A percentile compares a stretch with the other conserved stretches of the same genome.
These are phyloP conservation scores for Ramphastos sulfuratus DNA, from an alignment of 2,113 vertebrate genomes.

Conservation along the genomic window DNA sequence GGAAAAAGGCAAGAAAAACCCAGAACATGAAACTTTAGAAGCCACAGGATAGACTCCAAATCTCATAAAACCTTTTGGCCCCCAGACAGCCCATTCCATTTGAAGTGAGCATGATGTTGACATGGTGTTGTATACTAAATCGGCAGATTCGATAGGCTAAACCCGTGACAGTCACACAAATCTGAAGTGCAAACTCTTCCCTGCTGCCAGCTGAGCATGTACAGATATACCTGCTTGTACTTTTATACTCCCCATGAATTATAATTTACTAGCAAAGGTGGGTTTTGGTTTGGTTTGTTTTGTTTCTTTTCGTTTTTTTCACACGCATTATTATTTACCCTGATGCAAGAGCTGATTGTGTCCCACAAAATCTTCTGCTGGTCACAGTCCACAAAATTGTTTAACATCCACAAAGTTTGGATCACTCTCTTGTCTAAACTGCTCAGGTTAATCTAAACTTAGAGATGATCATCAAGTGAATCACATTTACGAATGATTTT, in stretches of 20 bases:
- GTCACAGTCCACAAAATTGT: neutral
- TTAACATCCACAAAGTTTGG: neutral
- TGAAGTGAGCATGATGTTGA: too few relatives aligned
- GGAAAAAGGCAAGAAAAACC: too few relatives aligned
- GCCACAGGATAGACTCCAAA: too few relatives aligned
- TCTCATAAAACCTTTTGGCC: too few relatives aligned
- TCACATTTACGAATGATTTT: neutral
- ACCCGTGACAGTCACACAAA: neutral
- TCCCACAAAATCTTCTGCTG: neutral
- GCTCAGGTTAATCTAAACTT: neutral
- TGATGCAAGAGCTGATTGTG: neutral
- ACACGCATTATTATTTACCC: neutral
- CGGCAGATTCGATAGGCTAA: too few relatives aligned
- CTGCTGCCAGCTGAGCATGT: neutral
- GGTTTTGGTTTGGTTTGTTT: neutral
- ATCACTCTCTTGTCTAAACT: neutral
- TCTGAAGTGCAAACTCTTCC: neutral
- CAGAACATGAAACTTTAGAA: too few relatives aligned
- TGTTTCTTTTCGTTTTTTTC: neutral
- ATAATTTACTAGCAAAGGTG: neutral
- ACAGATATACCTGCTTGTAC: neutral
- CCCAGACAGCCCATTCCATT: too few relatives aligned
- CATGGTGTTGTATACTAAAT: too few relatives aligned
- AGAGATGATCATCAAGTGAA: neutral
- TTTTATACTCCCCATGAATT: neutral